Base-by-base conservation (phyloP, 2,888 invertebrate species). In the Papilio gigon region DNA sequence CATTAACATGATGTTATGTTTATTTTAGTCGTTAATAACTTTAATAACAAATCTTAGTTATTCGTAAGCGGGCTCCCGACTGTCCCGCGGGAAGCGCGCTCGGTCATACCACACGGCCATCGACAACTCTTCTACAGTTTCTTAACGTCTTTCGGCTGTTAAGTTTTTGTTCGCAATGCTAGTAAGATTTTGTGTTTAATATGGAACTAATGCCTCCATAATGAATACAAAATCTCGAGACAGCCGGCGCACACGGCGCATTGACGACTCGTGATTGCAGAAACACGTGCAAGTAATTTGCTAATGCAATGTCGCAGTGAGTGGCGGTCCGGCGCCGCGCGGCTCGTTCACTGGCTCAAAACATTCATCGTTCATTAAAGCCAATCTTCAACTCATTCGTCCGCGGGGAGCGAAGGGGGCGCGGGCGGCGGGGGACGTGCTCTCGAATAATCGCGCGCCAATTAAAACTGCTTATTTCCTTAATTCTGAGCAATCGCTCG, bases 381-480 rank as follows among this genome's bases (percentile, higher is more conserved):
- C 77, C 80, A 78, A 79, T 74, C 69, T 73, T 67, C 76, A 75
- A 78, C 73, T 75, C 79, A 78, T 74, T 76, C 73, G 11, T 35
- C n/a, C 44, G 58, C 42, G 14, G n/a, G 30, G 25, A 35, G 8
- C 42, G 17, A 8, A 9, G 22, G 42, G 1, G 33, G 30, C 30
- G 58, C n/a, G 42, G 30, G 35, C 8, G 25, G 33, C 4, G 40
- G 25, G 14, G 22, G 22, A 56, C 11, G 4, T 44, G 84, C 81
- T 86, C 79, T 82, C 80, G 76, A 85, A 84, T 89, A 86, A 89
- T 89, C 89, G 84, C 77, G 78, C 72, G 77, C 82, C 88, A 90
- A 90, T 90, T 90, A 90, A 87, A 87, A 83, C 83, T 84, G 88
- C 90, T 90, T 90, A 90, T 89, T 90, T 90, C 90, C 90, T 85